phyloP scores from a whole-genome alignment of 2,888 invertebrate species.

The Apomyelois bistriatella region DNA sequence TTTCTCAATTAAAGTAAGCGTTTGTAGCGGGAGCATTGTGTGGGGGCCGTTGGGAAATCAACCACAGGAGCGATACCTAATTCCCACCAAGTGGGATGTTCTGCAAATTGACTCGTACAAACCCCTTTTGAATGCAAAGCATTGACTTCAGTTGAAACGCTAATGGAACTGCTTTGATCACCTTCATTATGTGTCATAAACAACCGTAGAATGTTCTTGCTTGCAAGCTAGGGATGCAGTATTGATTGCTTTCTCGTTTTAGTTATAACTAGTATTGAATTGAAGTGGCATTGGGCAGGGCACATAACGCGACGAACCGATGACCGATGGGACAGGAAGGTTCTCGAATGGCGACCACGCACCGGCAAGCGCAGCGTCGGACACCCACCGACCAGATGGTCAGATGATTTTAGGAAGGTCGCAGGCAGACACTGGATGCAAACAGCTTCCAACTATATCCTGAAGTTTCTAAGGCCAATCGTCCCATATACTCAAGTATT shows the following conservation, averaged over 20 bases:
- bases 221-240: not conserved
- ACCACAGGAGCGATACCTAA: slow-evolving; percentile 37
- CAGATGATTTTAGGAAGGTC: too few relatives aligned
- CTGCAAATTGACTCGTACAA: slow-evolving; percentile 33
- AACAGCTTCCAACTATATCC: too few relatives aligned
- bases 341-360: too few relatives aligned
- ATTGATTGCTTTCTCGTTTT: not conserved
- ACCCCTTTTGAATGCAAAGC: slow-evolving; percentile 10
- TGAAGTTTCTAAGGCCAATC: too few relatives aligned
- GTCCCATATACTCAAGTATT: too few relatives aligned
- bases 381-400: too few relatives aligned
- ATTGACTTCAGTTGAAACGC: not conserved
- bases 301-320: too few relatives aligned
- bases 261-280: too few relatives aligned
- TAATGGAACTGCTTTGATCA: slow-evolving; percentile 4
- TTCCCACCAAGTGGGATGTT: slow-evolving; percentile 32
- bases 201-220: not conserved
- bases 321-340: too few relatives aligned
- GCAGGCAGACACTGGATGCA: too few relatives aligned
- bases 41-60: slow-evolving; percentile 49
- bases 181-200: slow-evolving; percentile 7
- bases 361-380: too few relatives aligned
- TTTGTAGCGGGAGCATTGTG: slow-evolving; percentile 36
- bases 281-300: too few relatives aligned
- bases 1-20: slow-evolving; percentile 57